Percentiles rank a stretch among this genome's conserved stretches.
Evolutionary conservation across 1,140 invertebrate genomes (phyloP).

Genomic region (Aphelenchoides besseyi): DNA sequence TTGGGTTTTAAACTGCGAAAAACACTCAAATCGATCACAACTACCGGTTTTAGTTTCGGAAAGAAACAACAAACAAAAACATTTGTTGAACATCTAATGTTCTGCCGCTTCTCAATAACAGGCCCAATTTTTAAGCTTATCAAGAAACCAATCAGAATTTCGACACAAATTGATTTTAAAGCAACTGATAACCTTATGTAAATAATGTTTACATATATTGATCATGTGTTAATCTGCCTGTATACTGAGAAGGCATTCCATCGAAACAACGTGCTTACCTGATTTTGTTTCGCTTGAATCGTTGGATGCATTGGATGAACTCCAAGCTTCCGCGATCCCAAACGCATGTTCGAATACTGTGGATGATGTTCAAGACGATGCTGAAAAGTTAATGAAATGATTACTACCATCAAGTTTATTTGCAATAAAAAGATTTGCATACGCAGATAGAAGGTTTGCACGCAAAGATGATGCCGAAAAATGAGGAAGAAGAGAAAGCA

Average conservation of each 20-base stretch:
- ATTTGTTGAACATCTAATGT: neutral
- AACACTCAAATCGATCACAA: too few relatives aligned
- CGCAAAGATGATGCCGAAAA: neutral
- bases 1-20: too few relatives aligned
- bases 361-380: slow-evolving; percentile 38
- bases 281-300: slow-evolving; percentile 54
- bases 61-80: neutral
- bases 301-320: slow-evolving; percentile 35
- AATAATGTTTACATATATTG: too few relatives aligned
- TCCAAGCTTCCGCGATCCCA: slow-evolving; percentile 28
- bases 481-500: neutral
- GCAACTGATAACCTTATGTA: too few relatives aligned
- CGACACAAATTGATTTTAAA: too few relatives aligned
- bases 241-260: too few relatives aligned
- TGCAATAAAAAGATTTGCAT: neutral
- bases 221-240: too few relatives aligned
- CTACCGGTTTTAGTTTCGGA: too few relatives aligned
- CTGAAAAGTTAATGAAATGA: slow-evolving; percentile 11
- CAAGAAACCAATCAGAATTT: too few relatives aligned
- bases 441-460: neutral
- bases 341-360: slow-evolving; percentile 29
- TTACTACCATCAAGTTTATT: neutral
- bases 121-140: slow-evolving; percentile 15
- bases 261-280: slow-evolving; percentile 41
- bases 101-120: slow-evolving; percentile 44